Conservation (phyloP, 2,113 vertebrate species). For the Syrrhaptes paradoxus region DNA sequence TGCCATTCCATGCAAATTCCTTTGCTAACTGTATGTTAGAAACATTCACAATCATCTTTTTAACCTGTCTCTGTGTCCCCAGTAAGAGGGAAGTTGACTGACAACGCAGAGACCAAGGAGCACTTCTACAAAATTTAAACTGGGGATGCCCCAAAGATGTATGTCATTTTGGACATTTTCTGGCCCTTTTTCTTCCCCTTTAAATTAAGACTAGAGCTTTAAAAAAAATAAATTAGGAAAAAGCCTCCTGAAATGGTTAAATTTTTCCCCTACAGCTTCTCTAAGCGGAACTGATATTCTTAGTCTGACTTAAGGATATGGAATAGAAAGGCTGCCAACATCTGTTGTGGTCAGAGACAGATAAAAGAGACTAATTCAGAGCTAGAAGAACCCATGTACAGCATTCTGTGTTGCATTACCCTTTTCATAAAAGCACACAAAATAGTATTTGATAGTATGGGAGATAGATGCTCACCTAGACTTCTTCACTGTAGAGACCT, state of each 20-base stretch:
- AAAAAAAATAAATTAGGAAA: not conserved
- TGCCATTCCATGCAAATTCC: conserved; percentile 5
- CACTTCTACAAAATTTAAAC: conserved; percentile 11
- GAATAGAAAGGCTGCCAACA: conserved; percentile 80
- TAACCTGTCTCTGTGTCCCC: not conserved
- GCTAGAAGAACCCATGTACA: conserved; percentile 73
- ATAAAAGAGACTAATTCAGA: conserved; percentile 82
- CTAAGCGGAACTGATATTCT: conserved; percentile 80
- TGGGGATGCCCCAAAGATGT: not conserved
- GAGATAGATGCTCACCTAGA: conserved; percentile 47
- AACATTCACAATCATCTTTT: conserved; percentile 23
- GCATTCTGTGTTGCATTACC: conserved; percentile 73
- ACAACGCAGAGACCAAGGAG: not conserved
- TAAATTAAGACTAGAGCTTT: not conserved
- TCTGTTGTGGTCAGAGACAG: conserved; percentile 82
- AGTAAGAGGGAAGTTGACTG: not conserved
- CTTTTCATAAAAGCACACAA: conserved; percentile 21
- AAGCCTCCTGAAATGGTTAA: conserved; percentile 73
- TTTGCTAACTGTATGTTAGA: not conserved
- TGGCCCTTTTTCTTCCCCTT: not conserved
- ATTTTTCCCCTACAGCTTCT: conserved; percentile 65
- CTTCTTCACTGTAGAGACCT: not conserved
- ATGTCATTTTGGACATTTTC: not conserved
- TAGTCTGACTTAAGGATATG: conserved; percentile 78
- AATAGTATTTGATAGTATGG: not conserved